Base-by-base conservation (phyloP, 2,797 vertebrate genomes). In the Gymnopithys bicolor region DNA sequence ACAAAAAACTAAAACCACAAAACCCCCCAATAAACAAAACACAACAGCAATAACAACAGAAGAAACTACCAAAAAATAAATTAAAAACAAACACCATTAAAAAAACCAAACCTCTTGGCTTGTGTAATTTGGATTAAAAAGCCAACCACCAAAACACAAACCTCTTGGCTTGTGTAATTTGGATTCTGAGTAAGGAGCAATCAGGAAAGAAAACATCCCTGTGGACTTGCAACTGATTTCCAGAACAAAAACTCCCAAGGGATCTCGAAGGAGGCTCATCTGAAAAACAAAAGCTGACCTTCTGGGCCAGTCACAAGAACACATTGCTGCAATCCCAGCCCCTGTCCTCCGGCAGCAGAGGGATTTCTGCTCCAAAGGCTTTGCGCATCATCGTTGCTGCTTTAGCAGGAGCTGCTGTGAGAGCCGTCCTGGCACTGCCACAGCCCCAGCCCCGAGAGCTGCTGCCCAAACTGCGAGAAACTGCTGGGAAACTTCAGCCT, bases 271-370 rank as follows among this genome's bases (percentile, higher is more conserved):
- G 60, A 70, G 53, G 28, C 12, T 60, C 43, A 76, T 73, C 55
- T 84, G 70, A 51, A 77, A 87, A 71, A 68, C 70, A 92, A 52
- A 68, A 71, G 67, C n/a, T 23, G 70, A 53, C 32, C 70, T 49
- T 30, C 3, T 3, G 3, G 41, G 83, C 11, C 37, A n/a, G 35
- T 2, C 59, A 24, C 37, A 46, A 30, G 24, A 5, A 2, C 4
- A 7, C 41, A 1, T 1, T 1, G 35, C 74, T 49, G 69, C 30
- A 55, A 21, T 15, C 51, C 69, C 11, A 3, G 27, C 53, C 79
- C 32, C 2, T 1, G 3, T 1, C 24, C 6, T 1, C 32, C 2
- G 4, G 46, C 1, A 12, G 71, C 24, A 41, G 25, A 41, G 0
- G 35, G n/a, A 14, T 25, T 6, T n/a, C 74, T 35, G 17, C 11